phyloP scores from a whole-genome alignment of 2,797 vertebrate genomes.

The Eulemur mongoz region DNA sequence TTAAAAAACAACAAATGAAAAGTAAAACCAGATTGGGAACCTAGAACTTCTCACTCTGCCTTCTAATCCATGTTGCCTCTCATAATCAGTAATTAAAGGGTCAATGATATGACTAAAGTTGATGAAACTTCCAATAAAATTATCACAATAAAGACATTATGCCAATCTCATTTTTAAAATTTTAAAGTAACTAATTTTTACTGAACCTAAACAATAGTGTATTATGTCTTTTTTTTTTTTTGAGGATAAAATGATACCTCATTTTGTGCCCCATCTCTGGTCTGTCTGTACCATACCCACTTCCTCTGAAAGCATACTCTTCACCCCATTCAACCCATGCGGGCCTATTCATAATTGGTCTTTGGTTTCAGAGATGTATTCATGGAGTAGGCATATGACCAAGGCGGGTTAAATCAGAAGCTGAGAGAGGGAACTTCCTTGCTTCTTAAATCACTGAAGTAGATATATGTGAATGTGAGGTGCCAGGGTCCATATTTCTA shows the following conservation, averaged over 20 bases:
- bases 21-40: neutral
- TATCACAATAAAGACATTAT: neutral
- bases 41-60: neutral
- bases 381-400: neutral
- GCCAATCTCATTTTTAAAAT: neutral
- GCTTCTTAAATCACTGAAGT: neutral
- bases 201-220: neutral
- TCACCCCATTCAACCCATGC: neutral
- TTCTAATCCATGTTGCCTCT: neutral
- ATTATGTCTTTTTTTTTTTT: neutral
- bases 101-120: neutral
- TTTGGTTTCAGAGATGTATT: neutral
- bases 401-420: neutral
- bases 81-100: neutral
- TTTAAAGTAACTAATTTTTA: neutral
- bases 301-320: neutral
- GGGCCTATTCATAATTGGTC: neutral
- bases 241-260: neutral
- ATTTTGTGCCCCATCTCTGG: neutral
- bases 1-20: neutral
- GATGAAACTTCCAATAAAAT: neutral
- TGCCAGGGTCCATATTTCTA: neutral
- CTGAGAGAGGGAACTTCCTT: neutral
- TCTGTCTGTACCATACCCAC: neutral
- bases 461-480: neutral